Percentiles rank a stretch among this genome's conserved stretches.
phyloP scores from a whole-genome alignment of 2,888 invertebrate genomes.

The Busseola fusca region DNA sequence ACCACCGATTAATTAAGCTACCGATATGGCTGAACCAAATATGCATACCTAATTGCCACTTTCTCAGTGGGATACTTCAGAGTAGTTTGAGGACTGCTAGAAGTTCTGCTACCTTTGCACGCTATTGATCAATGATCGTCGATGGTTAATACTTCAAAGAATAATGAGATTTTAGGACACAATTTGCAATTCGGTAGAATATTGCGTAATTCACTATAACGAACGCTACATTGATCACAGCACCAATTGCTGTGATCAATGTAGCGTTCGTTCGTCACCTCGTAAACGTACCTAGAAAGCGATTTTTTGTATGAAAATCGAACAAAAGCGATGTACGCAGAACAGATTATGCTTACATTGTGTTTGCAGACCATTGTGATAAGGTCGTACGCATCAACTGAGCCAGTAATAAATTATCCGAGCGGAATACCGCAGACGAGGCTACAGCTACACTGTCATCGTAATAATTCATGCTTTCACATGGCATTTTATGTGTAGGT shows the following conservation, averaged over 20 bases:
- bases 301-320: conserved; percentile 30
- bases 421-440: conserved; percentile 49
- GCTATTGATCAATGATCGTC: neutral
- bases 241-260: conserved; percentile 5
- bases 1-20: neutral
- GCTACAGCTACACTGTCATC: conserved; percentile 50
- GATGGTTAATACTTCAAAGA: neutral
- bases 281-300: conserved; percentile 36
- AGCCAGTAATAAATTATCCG: conserved; percentile 59
- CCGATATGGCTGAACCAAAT: neutral
- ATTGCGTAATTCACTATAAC: neutral
- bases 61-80: neutral
- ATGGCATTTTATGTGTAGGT: conserved; percentile 6
- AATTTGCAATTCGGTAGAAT: neutral
- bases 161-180: neutral
- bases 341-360: conserved; percentile 50
- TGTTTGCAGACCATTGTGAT: conserved; percentile 52
- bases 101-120: neutral
- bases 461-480: conserved; percentile 56
- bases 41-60: neutral
- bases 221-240: conserved; percentile 9
- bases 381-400: conserved; percentile 53
- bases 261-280: conserved; percentile 12
- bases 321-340: conserved; percentile 49
- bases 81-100: neutral